Percentiles rank a stretch among this genome's conserved stretches.
These are phyloP conservation scores for Steinernema khuongi DNA, from an alignment of 1,140 invertebrate species.

Conservation along the genomic window DNA sequence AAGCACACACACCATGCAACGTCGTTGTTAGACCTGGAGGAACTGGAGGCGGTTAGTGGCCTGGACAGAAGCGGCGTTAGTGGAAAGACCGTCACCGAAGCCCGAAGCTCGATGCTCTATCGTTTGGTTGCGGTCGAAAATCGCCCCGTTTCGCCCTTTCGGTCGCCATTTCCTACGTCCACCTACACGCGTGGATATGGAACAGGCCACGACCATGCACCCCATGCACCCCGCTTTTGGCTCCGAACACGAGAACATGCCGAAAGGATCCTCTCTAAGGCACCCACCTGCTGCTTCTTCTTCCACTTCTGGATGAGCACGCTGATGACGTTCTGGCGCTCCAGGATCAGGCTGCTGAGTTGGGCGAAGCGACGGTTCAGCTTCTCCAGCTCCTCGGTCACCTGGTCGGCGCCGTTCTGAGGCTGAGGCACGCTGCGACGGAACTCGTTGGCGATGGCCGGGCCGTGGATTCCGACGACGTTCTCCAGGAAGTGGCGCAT, in stretches of 20 bases:
- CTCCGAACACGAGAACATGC: constrained; percentile 14
- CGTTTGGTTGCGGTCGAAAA: constrained; percentile 5
- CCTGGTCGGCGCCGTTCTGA: constrained; percentile 70
- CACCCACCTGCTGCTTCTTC: constrained; percentile 57
- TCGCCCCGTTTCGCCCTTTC: not conserved
- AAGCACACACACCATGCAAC: not conserved
- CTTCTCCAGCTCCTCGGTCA: constrained; percentile 70
- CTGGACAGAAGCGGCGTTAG: not conserved
- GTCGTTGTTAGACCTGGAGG: not conserved
- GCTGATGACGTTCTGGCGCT: constrained; percentile 55
- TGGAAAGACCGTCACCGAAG: constrained; percentile 3
- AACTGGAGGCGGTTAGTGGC: not conserved
- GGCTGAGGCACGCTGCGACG: constrained; percentile 51
- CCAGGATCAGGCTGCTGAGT: constrained; percentile 51
- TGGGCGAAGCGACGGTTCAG: constrained; percentile 58
- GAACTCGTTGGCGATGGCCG: constrained; percentile 41
- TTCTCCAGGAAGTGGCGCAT: constrained; percentile 81
- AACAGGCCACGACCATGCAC: constrained; percentile 10
- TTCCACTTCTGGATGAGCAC: constrained; percentile 58
- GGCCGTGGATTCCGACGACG: constrained; percentile 74
- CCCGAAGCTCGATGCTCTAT: not conserved
- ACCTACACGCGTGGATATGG: not conserved
- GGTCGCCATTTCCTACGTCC: not conserved
- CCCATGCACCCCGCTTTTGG: not conserved
- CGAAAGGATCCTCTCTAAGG: not conserved